Conservation (phyloP, 2,888 invertebrate genomes). For the Nymphalis c-album region DNA sequence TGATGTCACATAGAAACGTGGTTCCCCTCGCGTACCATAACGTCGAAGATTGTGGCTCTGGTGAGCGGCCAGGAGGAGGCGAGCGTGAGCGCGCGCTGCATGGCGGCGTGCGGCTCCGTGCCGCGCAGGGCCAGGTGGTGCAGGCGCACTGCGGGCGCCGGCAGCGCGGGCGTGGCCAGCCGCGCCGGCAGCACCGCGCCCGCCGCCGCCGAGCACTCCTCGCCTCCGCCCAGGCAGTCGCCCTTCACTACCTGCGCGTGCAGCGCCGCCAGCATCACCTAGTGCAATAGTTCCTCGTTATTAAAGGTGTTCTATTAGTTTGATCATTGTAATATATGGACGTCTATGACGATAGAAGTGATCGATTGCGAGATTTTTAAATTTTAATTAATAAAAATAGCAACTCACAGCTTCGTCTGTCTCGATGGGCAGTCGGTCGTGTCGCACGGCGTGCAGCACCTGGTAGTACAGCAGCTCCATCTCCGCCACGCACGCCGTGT, state of each 20-base stretch:
- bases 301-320: no score
- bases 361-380: neutral
- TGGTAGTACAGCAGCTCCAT: conserved; percentile 97
- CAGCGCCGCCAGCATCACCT: conserved; percentile 96
- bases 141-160: conserved; percentile 92
- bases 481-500: conserved; percentile 88
- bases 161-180: conserved; percentile 89
- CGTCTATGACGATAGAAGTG: no score
- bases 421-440: conserved; percentile 95
- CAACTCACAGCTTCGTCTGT: conserved; percentile 94
- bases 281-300: neutral
- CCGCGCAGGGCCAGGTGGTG: conserved; percentile 95
- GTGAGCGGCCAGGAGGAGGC: conserved; percentile 97
- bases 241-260: conserved; percentile 96
- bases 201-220: conserved; percentile 86
- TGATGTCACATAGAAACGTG: neutral
- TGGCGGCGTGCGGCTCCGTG: conserved; percentile 92
- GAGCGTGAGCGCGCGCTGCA: conserved; percentile 95
- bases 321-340: no score
- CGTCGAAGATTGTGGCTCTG: conserved; percentile 95
- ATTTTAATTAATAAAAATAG: neutral
- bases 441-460: conserved; percentile 92
- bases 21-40: conserved; percentile 84
- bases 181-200: conserved; percentile 91
- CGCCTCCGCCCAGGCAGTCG: conserved; percentile 86